Conservation (phyloP, 2,888 invertebrate species). For the Troides oblongomaculatus region DNA sequence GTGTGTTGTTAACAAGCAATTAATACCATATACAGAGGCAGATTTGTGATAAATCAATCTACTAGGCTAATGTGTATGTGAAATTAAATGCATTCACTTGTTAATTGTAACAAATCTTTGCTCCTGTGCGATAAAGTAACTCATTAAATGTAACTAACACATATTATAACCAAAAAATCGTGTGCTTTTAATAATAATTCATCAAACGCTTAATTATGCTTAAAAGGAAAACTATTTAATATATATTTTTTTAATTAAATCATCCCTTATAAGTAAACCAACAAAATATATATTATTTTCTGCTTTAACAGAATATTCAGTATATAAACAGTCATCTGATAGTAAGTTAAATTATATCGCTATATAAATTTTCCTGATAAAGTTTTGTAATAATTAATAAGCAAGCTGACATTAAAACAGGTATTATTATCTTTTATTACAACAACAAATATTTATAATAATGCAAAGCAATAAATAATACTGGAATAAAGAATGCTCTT, state of each 20-base stretch:
- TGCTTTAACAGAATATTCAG: too few relatives aligned
- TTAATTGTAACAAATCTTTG: background rate
- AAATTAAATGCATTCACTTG: slow-evolving; percentile 8
- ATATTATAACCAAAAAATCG: background rate
- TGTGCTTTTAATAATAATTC: too few relatives aligned
- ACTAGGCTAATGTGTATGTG: slow-evolving; percentile 4
- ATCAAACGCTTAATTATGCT: background rate
- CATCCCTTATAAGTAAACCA: too few relatives aligned
- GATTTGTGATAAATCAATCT: slow-evolving; percentile 17
- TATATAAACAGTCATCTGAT: too few relatives aligned
- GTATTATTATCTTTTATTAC: background rate
- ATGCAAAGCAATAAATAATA: background rate
- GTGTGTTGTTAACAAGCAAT: slow-evolving; percentile 13
- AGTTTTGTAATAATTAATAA: background rate
- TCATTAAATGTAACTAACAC: background rate
- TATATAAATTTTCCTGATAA: too few relatives aligned
- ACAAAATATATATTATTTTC: too few relatives aligned
- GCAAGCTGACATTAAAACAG: background rate
- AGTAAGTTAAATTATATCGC: too few relatives aligned
- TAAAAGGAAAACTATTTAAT: too few relatives aligned
- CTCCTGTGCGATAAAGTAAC: background rate
- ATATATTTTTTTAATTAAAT: too few relatives aligned
- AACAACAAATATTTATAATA: background rate
- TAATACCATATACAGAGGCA: background rate
- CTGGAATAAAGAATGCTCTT: background rate